A percentile compares a stretch with the other conserved stretches of the same genome.
phyloP scores from a whole-genome alignment of 2,797 vertebrate species.

The Ptychadena robeensis region DNA sequence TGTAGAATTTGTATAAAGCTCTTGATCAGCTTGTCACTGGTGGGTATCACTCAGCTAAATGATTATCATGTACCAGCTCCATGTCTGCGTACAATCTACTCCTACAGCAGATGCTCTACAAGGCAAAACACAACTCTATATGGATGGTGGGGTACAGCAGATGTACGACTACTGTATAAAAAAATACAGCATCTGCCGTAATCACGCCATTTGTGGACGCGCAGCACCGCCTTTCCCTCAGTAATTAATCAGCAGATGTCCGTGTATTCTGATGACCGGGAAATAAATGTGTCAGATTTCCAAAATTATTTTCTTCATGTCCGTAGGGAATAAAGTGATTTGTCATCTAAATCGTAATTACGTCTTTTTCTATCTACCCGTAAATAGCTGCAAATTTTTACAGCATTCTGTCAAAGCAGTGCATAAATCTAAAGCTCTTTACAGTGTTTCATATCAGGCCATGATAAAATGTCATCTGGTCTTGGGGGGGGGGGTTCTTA shows the following conservation, averaged over 20 bases:
- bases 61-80: slow-evolving; percentile 11
- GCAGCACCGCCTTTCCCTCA: not conserved
- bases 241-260: slow-evolving; percentile 54
- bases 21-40: slow-evolving; percentile 6
- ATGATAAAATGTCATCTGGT: too few relatives aligned
- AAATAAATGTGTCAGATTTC: slow-evolving; percentile 28
- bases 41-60: slow-evolving; percentile 20
- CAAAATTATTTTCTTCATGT: not conserved
- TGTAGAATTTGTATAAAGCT: not conserved
- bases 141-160: slow-evolving; percentile 30
- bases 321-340: not conserved
- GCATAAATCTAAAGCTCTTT: too few relatives aligned
- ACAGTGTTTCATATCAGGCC: too few relatives aligned
- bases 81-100: slow-evolving; percentile 31
- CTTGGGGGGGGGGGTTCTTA: too few relatives aligned
- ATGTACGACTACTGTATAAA: slow-evolving; percentile 35
- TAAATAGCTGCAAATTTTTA: not conserved
- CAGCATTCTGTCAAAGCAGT: too few relatives aligned
- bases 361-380: not conserved
- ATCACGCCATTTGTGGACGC: slow-evolving; percentile 31
- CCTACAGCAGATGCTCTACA: slow-evolving; percentile 38
- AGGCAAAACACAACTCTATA: slow-evolving; percentile 28
- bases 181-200: slow-evolving; percentile 47
- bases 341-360: not conserved
- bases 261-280: slow-evolving; percentile 27